Evolutionary conservation across 2,113 vertebrate genomes (phyloP), one percentile per base, ranked within the genome.

Genomic region (Polypterus bichir): DNA sequence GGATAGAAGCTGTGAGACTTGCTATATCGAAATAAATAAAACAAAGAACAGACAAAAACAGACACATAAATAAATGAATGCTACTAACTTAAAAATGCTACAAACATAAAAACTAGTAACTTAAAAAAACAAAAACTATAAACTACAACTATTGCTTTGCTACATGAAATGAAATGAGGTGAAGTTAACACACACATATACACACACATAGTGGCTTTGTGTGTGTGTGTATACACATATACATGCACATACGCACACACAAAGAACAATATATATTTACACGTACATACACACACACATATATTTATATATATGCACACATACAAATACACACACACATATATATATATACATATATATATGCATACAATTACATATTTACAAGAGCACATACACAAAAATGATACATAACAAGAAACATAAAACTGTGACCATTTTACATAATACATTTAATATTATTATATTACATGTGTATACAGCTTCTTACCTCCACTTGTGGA

Each of bases 1-100:
- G 6, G 94, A 97, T 73, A 99, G 93, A 86, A 99, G 92, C 82
- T 99, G 96, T 76, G 96, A 99, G 71, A 99, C 96, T 97, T 97
- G 92, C 91, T 91, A 86, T 87, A 86, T 77, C 66, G 76, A 65
- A 66, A 77, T 3, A 49, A 71, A 63, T 5, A n/a, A 48, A 59
- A 44, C 47, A 46, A 62, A 67, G 8, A 59, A 45, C 27, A 59
- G 27, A 4, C 57, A 59, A 59, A 46, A 59, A 46, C 3, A 59
- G 27, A 59, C 27, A 46, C 6, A 59, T 46, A 59, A 59, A 46
- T 9, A 44, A 59, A 59, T 46, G 27, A 7, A 52, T 52, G 3
- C 7, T 44, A 44, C 46, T 59, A 46, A 59, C 4, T 59, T 44
- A 46, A 44, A 46, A 59, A 27, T 27, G 27, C 27, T 27, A 27